Evolutionary conservation across 2,888 invertebrate genomes (phyloP), one percentile per base, ranked within the genome.

Genomic region (Polydrusus cervinus): DNA sequence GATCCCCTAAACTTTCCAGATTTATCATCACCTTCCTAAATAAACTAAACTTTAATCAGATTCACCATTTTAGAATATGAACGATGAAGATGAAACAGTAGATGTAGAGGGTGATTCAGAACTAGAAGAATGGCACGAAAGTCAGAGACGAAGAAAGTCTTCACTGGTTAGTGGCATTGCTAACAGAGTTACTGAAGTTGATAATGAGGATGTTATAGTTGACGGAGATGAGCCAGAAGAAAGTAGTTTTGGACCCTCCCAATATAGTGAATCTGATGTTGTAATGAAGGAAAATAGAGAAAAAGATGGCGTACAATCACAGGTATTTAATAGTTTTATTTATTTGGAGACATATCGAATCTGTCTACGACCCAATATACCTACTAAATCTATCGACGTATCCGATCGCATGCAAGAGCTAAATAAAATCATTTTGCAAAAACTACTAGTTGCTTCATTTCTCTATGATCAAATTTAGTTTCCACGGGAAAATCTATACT

Each of bases 81-180:
- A 87, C 74, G 92, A 92, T 16, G 92, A 93, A 84, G 92, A 92
- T 80, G 93, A 93, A 86, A 91, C 91, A 0, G 92, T 93, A 8
- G 93, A 93, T 80, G 92, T 91, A 16, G 92, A 92, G 83, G 91
- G 91, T 2, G 89, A 89, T 80, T 86, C 87, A 14, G 89, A 89
- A 78, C 89, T 88, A 80, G 91, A 91, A 81, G 91, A 91, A 80
- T 91, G 91, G 91, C 83, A 85, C 14, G 87, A 87, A 79, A 84
- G 83, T 40, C 86, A 86, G 79, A 80, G 87, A 66, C 82, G 86
- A 78, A 78, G 86, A 70, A 83, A 84, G 0, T 83, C 82, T 73
- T 81, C 83, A 0, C 74, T 83, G 16, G 81, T 83, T 25, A 81
- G 83, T 45, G 80, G 79, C 57, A 86, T 85, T 79, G 85, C 84